These are phyloP conservation scores for Clepsis dumicolana DNA, from an alignment of 2,888 invertebrate species.

Conservation along the genomic window DNA sequence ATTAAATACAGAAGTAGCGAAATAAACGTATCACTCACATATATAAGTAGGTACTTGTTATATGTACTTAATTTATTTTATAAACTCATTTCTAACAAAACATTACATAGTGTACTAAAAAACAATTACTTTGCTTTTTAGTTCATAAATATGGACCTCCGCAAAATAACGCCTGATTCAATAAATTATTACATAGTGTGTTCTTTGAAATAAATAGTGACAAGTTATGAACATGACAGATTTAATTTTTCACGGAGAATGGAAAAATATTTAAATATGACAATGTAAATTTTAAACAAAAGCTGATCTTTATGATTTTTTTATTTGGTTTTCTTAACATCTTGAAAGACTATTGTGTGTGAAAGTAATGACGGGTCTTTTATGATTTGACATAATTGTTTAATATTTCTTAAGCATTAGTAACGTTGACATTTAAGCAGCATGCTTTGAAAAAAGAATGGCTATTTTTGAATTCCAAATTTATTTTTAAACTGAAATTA, in stretches of 20 bases:
- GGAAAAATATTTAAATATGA: background rate
- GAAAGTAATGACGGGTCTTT: background rate
- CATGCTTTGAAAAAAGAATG: background rate
- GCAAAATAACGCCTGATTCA: too few species aligned
- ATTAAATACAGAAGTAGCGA: too few species aligned
- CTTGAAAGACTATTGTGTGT: background rate
- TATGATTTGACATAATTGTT: background rate
- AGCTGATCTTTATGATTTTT: background rate
- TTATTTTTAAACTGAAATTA: background rate
- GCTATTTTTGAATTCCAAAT: background rate
- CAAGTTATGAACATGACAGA: background rate
- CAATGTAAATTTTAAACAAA: background rate
- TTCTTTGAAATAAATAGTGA: background rate
- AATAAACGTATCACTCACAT: too few species aligned
- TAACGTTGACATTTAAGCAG: background rate
- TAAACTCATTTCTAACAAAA: conserved; percentile 1
- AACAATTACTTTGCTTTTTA: too few species aligned
- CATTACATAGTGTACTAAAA: too few species aligned
- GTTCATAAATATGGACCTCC: too few species aligned
- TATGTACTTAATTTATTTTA: conserved; percentile 21
- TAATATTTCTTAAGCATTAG: background rate
- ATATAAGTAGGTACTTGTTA: too few species aligned
- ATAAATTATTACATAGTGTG: too few species aligned
- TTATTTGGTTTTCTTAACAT: background rate
- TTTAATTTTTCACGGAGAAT: background rate